Conservation (phyloP, 2,113 vertebrate genomes). For the Laticauda laticaudata region DNA sequence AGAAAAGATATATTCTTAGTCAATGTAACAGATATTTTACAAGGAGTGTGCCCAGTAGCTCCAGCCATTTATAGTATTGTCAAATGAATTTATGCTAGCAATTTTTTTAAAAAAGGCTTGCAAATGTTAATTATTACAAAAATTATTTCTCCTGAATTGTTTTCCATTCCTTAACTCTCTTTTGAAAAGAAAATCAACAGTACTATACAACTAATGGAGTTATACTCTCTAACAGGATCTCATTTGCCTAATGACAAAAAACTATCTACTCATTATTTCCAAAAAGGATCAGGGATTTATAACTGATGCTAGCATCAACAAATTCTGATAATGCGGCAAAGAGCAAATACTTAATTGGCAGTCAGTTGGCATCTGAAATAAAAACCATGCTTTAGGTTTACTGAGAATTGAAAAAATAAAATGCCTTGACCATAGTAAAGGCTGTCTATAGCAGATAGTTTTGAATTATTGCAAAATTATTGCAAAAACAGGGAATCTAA, state of each 20-base stretch:
- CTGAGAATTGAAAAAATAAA: conserved; percentile 5
- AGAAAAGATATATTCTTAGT: background rate
- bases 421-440: background rate
- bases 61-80: conserved; percentile 39
- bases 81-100: conserved; percentile 26
- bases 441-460: background rate
- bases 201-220: conserved; percentile 56
- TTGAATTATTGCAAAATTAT: background rate
- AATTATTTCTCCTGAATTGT: conserved; percentile 40
- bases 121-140: conserved; percentile 59
- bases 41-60: conserved; percentile 31
- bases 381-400: background rate
- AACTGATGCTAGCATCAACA: conserved; percentile 43
- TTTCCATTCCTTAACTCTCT: conserved; percentile 26
- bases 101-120: conserved; percentile 31
- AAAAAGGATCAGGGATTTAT: conserved; percentile 40
- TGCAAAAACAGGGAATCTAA: background rate
- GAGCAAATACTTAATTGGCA: conserved; percentile 40
- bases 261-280: conserved; percentile 42
- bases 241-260: conserved; percentile 27
- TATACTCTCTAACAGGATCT: conserved; percentile 46
- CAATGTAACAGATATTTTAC: conserved; percentile 11
- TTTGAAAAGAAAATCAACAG: conserved; percentile 47
- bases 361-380: background rate
- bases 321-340: conserved; percentile 30